A percentile compares a stretch with the other conserved stretches of the same genome.
These are phyloP conservation scores for Latrodectus geometricus DNA, from an alignment of 1,140 invertebrate species.

Conservation along the genomic window DNA sequence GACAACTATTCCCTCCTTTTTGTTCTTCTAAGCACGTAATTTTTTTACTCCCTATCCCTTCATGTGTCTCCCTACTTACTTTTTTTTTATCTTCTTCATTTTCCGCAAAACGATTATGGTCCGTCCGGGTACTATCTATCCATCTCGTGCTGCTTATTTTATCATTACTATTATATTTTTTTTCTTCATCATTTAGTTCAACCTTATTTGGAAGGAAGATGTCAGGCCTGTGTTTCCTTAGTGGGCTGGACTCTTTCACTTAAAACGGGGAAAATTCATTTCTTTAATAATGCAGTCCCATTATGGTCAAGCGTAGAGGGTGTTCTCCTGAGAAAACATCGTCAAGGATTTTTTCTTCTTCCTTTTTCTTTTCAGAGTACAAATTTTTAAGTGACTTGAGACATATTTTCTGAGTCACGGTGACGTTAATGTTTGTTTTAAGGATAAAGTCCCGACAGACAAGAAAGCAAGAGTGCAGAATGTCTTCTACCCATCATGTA, in stretches of 20 bases:
- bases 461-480: too few relatives aligned
- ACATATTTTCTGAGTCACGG: background rate
- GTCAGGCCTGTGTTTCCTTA: constrained; percentile 30
- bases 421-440: constrained; percentile 14
- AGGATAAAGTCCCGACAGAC: background rate
- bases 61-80: too few relatives aligned
- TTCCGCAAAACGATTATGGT: constrained; percentile 25
- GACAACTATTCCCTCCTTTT: constrained; percentile 31
- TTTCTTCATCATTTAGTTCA: background rate
- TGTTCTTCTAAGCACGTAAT: constrained; percentile 23
- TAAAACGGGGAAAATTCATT: constrained; percentile 45
- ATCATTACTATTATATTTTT: constrained; percentile 25
- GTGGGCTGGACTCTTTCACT: constrained; percentile 40
- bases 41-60: background rate
- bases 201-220: constrained; percentile 4
- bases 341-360: background rate
- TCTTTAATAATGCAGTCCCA: constrained; percentile 46
- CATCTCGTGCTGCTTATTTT: constrained; percentile 7
- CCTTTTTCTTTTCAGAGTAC: background rate
- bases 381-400: background rate
- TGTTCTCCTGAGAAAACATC: constrained; percentile 2
- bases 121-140: constrained; percentile 10
- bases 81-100: background rate
- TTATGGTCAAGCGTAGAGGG: background rate
- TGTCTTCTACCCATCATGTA: too few relatives aligned